These are phyloP conservation scores for Chironomus striatipennis DNA, from an alignment of 1,140 invertebrate species.

Conservation along the genomic window DNA sequence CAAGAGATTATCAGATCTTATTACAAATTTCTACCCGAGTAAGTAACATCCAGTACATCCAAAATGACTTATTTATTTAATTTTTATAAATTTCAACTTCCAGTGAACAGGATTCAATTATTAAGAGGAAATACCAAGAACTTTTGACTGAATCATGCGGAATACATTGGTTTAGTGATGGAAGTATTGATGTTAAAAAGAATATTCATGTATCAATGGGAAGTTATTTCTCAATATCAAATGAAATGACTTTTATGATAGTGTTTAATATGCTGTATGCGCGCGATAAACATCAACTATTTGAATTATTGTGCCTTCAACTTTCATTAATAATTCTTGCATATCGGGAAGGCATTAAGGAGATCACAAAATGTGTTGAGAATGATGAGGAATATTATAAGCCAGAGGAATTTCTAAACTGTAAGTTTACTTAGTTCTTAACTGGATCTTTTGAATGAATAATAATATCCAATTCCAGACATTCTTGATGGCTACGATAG, in stretches of 20 bases:
- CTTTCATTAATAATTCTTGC: conserved; percentile 38
- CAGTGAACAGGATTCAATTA: conserved; percentile 4
- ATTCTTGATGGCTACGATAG: conserved; percentile 38
- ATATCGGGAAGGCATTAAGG: conserved; percentile 38
- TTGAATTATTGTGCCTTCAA: conserved; percentile 40
- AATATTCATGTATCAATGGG: conserved; percentile 40
- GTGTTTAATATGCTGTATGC: conserved; percentile 31
- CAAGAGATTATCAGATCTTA: conserved; percentile 37
- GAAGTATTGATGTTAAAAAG: conserved; percentile 36
- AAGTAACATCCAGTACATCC: conserved; percentile 27
- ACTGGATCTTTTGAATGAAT: conserved; percentile 35
- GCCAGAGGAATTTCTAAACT: conserved; percentile 22
- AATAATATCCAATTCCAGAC: conserved; percentile 30
- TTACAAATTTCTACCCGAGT: conserved; percentile 38
- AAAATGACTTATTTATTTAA: too few species aligned
- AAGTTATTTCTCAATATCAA: conserved; percentile 33
- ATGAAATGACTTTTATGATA: conserved; percentile 27
- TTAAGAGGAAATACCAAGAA: neutral
- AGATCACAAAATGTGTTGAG: conserved; percentile 35
- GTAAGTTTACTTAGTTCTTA: conserved; percentile 28
- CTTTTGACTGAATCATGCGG: neutral
- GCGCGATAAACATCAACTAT: conserved; percentile 37
- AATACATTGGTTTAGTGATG: conserved; percentile 23
- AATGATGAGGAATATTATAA: conserved; percentile 32
- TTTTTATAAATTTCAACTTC: neutral